Evolutionary conservation across 1,140 invertebrate species (phyloP).

Genomic region (Drosophila baimaii): DNA sequence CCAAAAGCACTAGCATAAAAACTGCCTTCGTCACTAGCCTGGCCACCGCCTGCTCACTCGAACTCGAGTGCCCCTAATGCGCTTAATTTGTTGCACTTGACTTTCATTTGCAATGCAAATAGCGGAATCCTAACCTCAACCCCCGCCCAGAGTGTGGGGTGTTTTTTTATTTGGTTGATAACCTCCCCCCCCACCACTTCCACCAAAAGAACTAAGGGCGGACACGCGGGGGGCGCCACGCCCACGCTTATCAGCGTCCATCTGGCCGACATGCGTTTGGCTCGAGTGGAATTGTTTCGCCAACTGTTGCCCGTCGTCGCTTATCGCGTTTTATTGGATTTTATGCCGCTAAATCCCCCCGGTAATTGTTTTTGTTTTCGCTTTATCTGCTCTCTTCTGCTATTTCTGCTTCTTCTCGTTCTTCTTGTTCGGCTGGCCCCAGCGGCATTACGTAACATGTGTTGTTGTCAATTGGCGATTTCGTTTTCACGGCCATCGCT

Average conservation of each 20-base stretch:
- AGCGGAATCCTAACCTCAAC: slow-evolving; percentile 40
- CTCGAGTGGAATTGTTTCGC: slow-evolving; percentile 43
- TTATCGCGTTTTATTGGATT: slow-evolving; percentile 54
- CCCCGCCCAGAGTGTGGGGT: slow-evolving; percentile 2
- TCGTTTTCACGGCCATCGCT: slow-evolving; percentile 20
- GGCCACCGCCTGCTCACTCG: no score
- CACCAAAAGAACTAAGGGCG: background rate
- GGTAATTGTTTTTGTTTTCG: slow-evolving; percentile 34
- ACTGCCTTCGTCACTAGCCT: slow-evolving; percentile 7
- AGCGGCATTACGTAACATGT: slow-evolving; percentile 70
- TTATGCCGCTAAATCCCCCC: slow-evolving; percentile 30
- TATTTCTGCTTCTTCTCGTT: slow-evolving; percentile 11
- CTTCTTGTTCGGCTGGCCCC: slow-evolving; percentile 13
- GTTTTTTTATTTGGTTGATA: slow-evolving; percentile 36
- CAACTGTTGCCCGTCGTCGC: slow-evolving; percentile 19
- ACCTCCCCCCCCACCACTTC: no score
- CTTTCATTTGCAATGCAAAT: slow-evolving; percentile 41
- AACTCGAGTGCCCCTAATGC: background rate
- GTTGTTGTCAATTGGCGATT: slow-evolving; percentile 46
- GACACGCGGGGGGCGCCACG: slow-evolving; percentile 31
- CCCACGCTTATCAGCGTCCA: slow-evolving; percentile 60
- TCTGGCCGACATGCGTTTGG: slow-evolving; percentile 34
- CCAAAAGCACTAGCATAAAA: no score
- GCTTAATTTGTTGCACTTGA: slow-evolving; percentile 24
- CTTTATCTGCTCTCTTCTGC: slow-evolving; percentile 13